Evolutionary conservation across 2,797 vertebrate species (phyloP).

Genomic region (Mionectes olivaceus): DNA sequence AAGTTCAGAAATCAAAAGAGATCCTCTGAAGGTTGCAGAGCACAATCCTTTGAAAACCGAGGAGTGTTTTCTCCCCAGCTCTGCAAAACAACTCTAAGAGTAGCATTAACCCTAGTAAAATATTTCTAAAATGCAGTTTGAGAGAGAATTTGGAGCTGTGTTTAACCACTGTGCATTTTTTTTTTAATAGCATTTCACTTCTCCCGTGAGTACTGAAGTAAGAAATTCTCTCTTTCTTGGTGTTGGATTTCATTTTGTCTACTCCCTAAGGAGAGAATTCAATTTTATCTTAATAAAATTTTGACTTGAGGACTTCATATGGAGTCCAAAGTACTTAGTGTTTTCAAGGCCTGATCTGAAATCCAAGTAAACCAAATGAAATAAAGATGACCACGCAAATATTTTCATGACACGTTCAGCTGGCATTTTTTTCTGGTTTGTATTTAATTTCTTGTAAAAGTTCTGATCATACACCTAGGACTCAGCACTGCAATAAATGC

Average conservation of each 20-base stretch:
- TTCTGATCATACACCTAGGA: not conserved
- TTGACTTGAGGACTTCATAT: slow-evolving; percentile 38
- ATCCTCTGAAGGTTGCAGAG: slow-evolving; percentile 34
- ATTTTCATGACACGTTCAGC: not conserved
- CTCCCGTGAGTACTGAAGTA: slow-evolving; percentile 20
- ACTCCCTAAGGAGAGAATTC: slow-evolving; percentile 22
- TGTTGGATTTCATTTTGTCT: slow-evolving; percentile 29
- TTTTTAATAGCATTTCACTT: slow-evolving; percentile 29
- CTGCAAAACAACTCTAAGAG: not conserved
- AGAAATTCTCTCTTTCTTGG: slow-evolving; percentile 37
- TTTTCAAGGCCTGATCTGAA: slow-evolving; percentile 15
- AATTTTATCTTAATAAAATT: slow-evolving; percentile 49
- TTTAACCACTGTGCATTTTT: not conserved
- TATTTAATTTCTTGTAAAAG: slow-evolving; percentile 10
- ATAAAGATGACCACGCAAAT: not conserved
- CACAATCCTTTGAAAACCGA: slow-evolving; percentile 21
- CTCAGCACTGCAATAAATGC: not conserved
- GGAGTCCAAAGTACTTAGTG: slow-evolving; percentile 14
- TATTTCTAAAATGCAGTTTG: slow-evolving; percentile 30
- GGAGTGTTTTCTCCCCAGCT: not conserved
- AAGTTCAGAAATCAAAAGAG: slow-evolving; percentile 8
- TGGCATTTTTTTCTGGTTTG: not conserved
- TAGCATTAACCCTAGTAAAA: slow-evolving; percentile 38
- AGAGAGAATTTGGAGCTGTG: not conserved
- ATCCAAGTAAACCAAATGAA: not conserved